Evolutionary conservation across 2,797 vertebrate genomes (phyloP).

Genomic region (Notoglanidium macrostoma): DNA sequence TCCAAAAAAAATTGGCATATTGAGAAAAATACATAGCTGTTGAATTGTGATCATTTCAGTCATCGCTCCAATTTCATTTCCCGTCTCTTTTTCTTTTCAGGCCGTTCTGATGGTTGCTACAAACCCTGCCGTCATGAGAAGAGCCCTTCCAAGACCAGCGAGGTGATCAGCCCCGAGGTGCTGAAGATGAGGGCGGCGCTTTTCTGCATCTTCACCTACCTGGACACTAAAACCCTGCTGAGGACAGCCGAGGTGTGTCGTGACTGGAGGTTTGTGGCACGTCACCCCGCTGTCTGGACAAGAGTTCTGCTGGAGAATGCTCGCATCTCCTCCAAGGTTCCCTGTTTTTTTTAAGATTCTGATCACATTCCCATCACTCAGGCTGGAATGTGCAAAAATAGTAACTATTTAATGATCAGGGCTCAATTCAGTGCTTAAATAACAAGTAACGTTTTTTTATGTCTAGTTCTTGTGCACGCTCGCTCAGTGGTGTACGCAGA

Average conservation of each 20-base stretch:
- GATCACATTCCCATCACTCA: not conserved
- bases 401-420: not conserved
- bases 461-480: slow-evolving; percentile 89
- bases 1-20: not conserved
- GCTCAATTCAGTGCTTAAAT: not conserved
- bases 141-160: slow-evolving; percentile 87
- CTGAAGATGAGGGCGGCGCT: slow-evolving; percentile 96
- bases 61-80: not conserved
- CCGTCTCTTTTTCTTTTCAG: slow-evolving; percentile 28
- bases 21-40: not conserved
- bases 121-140: slow-evolving; percentile 82
- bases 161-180: slow-evolving; percentile 96
- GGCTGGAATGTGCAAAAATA: not conserved
- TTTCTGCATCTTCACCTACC: slow-evolving; percentile 98
- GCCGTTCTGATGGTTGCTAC: slow-evolving; percentile 74
- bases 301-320: slow-evolving; percentile 94
- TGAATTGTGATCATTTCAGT: not conserved
- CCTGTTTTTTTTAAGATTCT: not conserved
- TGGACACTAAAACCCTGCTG: slow-evolving; percentile 93
- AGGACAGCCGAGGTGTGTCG: slow-evolving; percentile 89
- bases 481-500: slow-evolving; percentile 98
- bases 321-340: slow-evolving; percentile 93
- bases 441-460: not conserved
- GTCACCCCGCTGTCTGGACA: slow-evolving; percentile 96
- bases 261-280: slow-evolving; percentile 96